Conservation (phyloP, 2,888 invertebrate species). For the Tetranychus piercei region DNA sequence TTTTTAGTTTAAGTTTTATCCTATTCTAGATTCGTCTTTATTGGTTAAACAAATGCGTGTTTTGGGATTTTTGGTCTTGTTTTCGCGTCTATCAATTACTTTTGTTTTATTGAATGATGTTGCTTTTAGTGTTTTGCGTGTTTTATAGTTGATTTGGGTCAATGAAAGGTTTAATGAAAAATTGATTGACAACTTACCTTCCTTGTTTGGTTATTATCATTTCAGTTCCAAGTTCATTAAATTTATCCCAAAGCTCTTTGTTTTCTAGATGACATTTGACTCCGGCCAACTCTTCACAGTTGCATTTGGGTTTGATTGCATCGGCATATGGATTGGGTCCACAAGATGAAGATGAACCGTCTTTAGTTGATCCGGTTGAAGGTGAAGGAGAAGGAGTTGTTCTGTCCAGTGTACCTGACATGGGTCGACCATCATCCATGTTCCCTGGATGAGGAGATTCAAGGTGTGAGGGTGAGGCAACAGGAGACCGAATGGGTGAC, state of each 20-base stretch:
- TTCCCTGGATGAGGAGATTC: not conserved
- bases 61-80: too few species aligned
- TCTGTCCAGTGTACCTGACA: not conserved
- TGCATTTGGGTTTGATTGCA: conserved; percentile 26
- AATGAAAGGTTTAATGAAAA: not conserved
- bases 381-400: not conserved
- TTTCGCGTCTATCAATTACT: too few species aligned
- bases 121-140: too few species aligned
- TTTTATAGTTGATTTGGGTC: not conserved
- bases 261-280: conserved; percentile 39
- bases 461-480: not conserved
- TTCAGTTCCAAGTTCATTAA: conserved; percentile 56
- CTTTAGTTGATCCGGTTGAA: conserved; percentile 12
- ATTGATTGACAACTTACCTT: conserved; percentile 33
- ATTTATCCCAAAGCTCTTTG: conserved; percentile 31
- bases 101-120: too few species aligned
- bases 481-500: not conserved
- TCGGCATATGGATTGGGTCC: conserved; percentile 11
- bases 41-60: too few species aligned
- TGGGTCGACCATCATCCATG: not conserved
- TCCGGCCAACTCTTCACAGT: conserved; percentile 26
- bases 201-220: conserved; percentile 98
- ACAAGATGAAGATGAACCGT: not conserved
- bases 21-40: too few species aligned
- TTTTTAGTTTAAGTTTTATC: too few species aligned